Conservation (phyloP, 2,797 vertebrate genomes). For the Silurus aristotelis region DNA sequence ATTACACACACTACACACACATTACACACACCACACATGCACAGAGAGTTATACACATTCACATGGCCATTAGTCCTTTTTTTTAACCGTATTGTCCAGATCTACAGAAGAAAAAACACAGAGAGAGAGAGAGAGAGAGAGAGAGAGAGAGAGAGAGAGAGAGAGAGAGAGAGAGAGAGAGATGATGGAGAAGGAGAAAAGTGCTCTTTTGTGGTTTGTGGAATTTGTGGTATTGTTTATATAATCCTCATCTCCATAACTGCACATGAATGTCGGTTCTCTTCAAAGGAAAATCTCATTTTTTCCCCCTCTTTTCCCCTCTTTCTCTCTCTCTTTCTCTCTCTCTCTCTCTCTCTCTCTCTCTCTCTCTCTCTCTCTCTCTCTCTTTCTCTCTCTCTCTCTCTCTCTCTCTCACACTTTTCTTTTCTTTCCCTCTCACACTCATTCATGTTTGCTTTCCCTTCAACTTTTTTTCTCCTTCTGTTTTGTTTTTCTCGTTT, state of each 20-base stretch:
- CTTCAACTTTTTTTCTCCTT: not conserved
- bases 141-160: not conserved
- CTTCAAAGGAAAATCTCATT: conserved; percentile 34
- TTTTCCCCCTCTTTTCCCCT: not conserved
- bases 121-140: not conserved
- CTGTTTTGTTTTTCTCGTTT: not conserved
- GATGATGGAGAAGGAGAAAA: conserved; percentile 17
- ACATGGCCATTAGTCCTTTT: conserved; percentile 1
- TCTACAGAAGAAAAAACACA: not conserved
- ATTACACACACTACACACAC: conserved; percentile 17
- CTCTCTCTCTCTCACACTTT: not conserved
- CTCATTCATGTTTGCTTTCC: not conserved
- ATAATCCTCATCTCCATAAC: conserved; percentile 46
- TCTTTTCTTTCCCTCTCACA: no score
- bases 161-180: not conserved
- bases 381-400: not conserved
- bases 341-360: not conserved
- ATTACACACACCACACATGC: conserved; percentile 15
- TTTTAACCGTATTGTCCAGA: conserved; percentile 17
- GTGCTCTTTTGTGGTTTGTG: conserved; percentile 32
- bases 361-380: conserved; percentile 2
- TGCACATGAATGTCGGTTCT: conserved; percentile 14
- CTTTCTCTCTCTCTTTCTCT: not conserved
- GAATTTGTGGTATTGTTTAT: conserved; percentile 52
- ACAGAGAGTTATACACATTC: conserved; percentile 26